Conservation (phyloP, 2,797 vertebrate species). For the Psittacula echo region DNA sequence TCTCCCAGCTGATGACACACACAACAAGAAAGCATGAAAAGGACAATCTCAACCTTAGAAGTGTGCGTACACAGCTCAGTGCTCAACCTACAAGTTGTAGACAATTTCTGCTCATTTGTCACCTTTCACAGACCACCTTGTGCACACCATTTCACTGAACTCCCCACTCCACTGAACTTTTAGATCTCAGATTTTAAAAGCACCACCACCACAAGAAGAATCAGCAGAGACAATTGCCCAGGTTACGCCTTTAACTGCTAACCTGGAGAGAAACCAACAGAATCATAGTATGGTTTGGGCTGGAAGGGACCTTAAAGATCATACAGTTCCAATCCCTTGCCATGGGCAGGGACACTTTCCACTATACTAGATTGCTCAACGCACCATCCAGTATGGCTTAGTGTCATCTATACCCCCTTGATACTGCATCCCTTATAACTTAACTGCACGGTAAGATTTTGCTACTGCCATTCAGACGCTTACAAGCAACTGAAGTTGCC, state of each 20-base stretch:
- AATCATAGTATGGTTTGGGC: background rate
- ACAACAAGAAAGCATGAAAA: rapidly evolving
- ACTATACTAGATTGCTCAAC: background rate
- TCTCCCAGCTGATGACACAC: background rate
- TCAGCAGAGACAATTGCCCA: background rate
- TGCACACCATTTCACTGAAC: rapidly evolving
- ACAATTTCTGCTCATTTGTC: background rate
- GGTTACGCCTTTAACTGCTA: background rate
- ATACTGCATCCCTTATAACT: background rate
- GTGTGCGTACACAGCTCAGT: rapidly evolving
- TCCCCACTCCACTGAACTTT: background rate
- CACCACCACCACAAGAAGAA: background rate
- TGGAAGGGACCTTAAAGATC: background rate
- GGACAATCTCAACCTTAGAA: background rate
- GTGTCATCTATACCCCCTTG: background rate
- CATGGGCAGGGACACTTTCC: background rate
- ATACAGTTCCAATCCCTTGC: background rate
- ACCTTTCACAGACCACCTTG: background rate
- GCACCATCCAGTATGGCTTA: background rate
- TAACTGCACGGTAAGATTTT: rapidly evolving
- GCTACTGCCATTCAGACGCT: background rate
- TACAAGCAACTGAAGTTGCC: background rate
- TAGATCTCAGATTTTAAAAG: background rate
- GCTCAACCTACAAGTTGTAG: background rate
- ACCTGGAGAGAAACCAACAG: background rate